Percentiles rank a stretch among this genome's conserved stretches.
These are phyloP conservation scores for Artibeus lituratus DNA, from an alignment of 2,797 vertebrate genomes.

Conservation along the genomic window DNA sequence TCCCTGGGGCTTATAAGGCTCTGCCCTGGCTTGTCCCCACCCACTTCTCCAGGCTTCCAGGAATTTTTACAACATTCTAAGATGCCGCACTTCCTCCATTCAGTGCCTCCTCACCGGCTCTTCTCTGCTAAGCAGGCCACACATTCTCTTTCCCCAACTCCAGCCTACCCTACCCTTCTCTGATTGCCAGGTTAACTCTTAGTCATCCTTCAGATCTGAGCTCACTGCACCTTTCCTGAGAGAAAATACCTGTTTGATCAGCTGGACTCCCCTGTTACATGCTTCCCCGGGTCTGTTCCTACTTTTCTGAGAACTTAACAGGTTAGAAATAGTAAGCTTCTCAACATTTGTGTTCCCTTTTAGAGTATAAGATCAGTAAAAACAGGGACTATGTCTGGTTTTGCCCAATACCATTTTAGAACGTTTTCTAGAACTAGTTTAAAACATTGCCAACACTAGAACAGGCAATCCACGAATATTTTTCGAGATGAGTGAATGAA, in stretches of 20 bases:
- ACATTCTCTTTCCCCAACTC: neutral
- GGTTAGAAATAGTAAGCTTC: neutral
- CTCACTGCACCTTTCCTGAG: neutral
- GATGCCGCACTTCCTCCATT: neutral
- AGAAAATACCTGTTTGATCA: neutral
- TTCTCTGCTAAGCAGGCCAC: neutral
- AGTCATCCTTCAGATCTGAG: neutral
- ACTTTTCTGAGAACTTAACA: neutral
- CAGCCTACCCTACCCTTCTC: neutral
- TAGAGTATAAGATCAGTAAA: neutral
- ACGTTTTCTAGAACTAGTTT: neutral
- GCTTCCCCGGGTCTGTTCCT: neutral
- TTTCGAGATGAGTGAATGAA: neutral
- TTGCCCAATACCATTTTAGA: neutral
- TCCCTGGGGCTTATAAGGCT: neutral
- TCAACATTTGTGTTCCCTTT: neutral
- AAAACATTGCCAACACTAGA: neutral
- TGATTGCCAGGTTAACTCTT: neutral
- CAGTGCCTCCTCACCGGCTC: neutral
- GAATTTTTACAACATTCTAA: neutral
- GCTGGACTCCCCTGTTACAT: neutral
- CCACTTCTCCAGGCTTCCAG: neutral
- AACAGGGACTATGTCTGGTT: neutral
- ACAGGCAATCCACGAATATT: neutral
- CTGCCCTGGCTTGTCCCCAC: too few relatives aligned